Conservation (phyloP, 2,888 invertebrate genomes). For the Apodemia duryi region DNA sequence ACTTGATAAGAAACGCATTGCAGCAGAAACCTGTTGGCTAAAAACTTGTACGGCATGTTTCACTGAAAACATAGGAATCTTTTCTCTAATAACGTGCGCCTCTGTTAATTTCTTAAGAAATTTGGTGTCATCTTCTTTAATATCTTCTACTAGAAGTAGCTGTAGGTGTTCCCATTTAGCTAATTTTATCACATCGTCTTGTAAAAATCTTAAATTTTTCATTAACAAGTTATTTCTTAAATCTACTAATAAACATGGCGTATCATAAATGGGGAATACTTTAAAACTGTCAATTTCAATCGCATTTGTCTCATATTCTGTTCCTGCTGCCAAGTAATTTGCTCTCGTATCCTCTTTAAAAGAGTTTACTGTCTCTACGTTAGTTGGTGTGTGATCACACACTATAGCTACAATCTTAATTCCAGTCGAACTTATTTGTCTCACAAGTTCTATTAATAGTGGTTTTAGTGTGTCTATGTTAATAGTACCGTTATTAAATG, state of each 20-base stretch:
- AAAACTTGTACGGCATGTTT: constrained; percentile 25
- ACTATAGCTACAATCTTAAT: constrained; percentile 27
- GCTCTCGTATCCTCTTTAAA: constrained; percentile 4
- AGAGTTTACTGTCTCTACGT: constrained; percentile 30
- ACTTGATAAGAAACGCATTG: constrained; percentile 20
- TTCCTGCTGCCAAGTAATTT: background rate
- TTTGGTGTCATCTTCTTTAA: constrained; percentile 31
- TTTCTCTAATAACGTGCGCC: constrained; percentile 29
- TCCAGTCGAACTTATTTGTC: constrained; percentile 23
- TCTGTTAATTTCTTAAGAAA: constrained; percentile 35
- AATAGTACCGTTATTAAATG: constrained; percentile 25
- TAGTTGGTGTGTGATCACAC: constrained; percentile 30
- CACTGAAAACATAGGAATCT: constrained; percentile 35
- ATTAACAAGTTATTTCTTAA: constrained; percentile 27
- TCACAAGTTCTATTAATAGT: constrained; percentile 21
- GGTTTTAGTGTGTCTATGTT: constrained; percentile 20
- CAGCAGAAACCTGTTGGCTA: constrained; percentile 12
- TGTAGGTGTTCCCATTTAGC: constrained; percentile 22
- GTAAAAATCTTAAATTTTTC: constrained; percentile 21
- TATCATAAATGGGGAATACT: constrained; percentile 28
- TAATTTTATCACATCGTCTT: constrained; percentile 15
- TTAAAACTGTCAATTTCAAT: constrained; percentile 22
- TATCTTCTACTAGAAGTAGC: constrained; percentile 28
- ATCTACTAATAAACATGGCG: constrained; percentile 28
- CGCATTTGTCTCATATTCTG: constrained; percentile 20